Evolutionary conservation across 2,888 invertebrate species (phyloP).

Genomic region (Thysanoteuthis rhombus): DNA sequence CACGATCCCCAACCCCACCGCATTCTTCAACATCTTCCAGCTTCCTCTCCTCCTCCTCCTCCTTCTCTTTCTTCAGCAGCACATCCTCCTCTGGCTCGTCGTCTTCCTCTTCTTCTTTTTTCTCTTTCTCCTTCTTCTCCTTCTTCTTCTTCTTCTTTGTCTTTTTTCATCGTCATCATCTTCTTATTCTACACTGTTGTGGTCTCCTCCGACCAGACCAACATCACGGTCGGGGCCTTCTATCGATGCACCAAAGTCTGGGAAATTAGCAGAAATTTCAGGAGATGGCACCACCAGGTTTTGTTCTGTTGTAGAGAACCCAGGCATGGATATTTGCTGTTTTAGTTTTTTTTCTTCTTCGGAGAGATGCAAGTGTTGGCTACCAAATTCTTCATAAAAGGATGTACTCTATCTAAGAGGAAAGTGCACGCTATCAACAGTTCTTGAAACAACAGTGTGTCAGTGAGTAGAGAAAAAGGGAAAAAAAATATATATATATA

Average conservation of each 20-base stretch:
- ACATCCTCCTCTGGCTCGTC: background rate
- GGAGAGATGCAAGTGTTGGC: background rate
- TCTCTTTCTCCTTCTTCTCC: no score
- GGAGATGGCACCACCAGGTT: conserved; percentile 12
- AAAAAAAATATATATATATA: background rate
- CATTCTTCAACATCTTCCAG: background rate
- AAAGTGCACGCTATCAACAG: background rate
- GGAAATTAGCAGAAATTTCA: background rate
- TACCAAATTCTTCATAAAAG: background rate
- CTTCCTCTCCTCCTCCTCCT: background rate
- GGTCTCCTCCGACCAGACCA: conserved; percentile 12
- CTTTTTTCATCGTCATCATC: background rate
- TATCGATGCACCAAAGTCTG: background rate
- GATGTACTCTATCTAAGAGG: background rate
- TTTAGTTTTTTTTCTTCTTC: background rate
- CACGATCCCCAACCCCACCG: background rate
- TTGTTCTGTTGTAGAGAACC: background rate
- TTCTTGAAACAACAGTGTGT: background rate
- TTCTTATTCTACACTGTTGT: background rate
- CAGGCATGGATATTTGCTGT: background rate
- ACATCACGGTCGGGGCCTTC: background rate
- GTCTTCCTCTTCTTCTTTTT: background rate
- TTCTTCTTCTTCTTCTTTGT: background rate
- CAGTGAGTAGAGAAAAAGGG: background rate
- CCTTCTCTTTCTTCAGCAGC: background rate